Conservation (phyloP, 2,797 vertebrate genomes). For the Apogon talboti region DNA sequence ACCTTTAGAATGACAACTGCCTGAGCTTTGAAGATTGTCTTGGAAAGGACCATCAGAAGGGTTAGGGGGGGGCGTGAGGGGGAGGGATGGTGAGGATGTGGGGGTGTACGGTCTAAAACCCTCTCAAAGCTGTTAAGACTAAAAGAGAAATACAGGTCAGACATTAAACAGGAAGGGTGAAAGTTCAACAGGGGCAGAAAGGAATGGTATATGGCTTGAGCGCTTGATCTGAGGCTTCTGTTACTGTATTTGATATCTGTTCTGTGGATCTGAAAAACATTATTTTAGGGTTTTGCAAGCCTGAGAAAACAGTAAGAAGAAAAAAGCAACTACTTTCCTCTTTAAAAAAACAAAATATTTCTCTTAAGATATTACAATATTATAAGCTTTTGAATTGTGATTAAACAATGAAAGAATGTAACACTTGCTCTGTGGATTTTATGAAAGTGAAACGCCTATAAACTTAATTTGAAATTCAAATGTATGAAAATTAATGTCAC, state of each 20-base stretch:
- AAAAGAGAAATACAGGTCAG: slow-evolving; percentile 11
- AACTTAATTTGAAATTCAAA: slow-evolving; percentile 28
- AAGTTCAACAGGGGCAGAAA: slow-evolving; percentile 1
- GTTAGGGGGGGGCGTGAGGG: background rate
- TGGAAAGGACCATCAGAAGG: slow-evolving; percentile 42
- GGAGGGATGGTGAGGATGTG: slow-evolving; percentile 12
- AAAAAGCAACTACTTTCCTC: too few species aligned
- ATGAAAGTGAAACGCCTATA: background rate
- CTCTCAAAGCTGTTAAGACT: slow-evolving; percentile 32
- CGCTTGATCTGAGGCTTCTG: background rate
- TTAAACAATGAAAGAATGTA: too few species aligned
- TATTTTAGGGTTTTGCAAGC: too few species aligned
- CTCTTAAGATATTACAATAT: too few species aligned
- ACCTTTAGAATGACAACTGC: slow-evolving; percentile 55
- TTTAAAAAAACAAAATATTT: too few species aligned
- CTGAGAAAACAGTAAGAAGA: too few species aligned
- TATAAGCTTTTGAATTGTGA: too few species aligned
- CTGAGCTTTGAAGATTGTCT: slow-evolving; percentile 55
- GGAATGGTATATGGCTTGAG: slow-evolving; percentile 1
- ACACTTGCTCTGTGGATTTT: slow-evolving; percentile 7
- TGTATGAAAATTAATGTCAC: slow-evolving; percentile 40
- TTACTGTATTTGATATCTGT: slow-evolving; percentile 3
- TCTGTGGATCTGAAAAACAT: background rate
- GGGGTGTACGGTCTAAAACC: slow-evolving; percentile 15
- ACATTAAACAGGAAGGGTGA: background rate